Evolutionary conservation across 2,113 vertebrate species (phyloP), one percentile per base, ranked within the genome.

Genomic region (Delphinus delphis): DNA sequence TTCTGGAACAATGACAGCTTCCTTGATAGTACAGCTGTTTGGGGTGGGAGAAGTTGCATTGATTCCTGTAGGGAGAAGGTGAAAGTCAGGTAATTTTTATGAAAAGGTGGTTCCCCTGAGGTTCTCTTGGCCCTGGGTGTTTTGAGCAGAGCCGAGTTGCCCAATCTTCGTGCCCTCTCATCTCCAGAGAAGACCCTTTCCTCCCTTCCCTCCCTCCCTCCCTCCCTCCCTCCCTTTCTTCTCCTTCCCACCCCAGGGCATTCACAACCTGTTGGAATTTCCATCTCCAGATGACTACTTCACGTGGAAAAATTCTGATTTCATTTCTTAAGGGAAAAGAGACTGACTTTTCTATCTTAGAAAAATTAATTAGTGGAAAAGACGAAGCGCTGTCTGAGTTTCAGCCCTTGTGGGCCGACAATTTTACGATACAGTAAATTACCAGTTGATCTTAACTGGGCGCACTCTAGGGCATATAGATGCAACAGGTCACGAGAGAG

Each of bases 291-390:
- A 38, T 67, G 38, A 87, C n/a, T 60, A 9, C 68, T 38, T 83
- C 14, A 0, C 36, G 6, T 92, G 80, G 90, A 79, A 94, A 87
- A 90, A 70, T 76, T 67, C 92, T 81, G 79, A 88, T 26, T 82
- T 93, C 33, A 90, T 97, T 97, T 96, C 88, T 92, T 96, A 73
- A 86, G 90, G 7, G 3, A 1, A n/a, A 55, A 77, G 76, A 58
- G 36, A 36, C 31, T n/a, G 41, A 83, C 33, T 81, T 98, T 94
- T 93, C 58, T 94, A 92, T 96, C 79, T 41, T 92, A 87, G 90
- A 88, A 95, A 96, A 95, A 85, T 83, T 93, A 95, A 93, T 96
- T 96, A 96, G 90, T 77, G 47, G 77, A 65, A 90, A 97, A 95
- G 91, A 77, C 60, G 4, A 31, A 67, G 86, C 67, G 28, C 47